A percentile compares a stretch with the other conserved stretches of the same genome.
phyloP scores from a whole-genome alignment of 2,113 vertebrate genomes.

The Elephas maximus region DNA sequence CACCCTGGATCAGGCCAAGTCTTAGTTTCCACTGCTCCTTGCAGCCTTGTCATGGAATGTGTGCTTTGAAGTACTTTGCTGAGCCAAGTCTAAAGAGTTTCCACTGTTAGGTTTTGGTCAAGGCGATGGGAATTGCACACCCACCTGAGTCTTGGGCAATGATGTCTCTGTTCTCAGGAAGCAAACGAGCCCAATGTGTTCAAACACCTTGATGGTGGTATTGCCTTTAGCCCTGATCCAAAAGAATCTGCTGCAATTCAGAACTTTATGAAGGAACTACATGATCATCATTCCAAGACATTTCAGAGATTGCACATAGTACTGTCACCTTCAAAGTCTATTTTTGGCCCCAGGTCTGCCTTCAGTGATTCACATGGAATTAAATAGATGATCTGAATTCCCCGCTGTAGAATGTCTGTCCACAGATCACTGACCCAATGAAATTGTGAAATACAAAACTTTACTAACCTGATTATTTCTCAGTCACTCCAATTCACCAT shows the following conservation, averaged over 20 bases:
- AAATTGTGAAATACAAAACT: not conserved
- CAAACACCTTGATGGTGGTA: not conserved
- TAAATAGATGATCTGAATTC: not conserved
- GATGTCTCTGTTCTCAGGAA: not conserved
- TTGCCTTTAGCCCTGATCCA: not conserved
- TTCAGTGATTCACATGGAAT: not conserved
- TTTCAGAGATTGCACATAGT: fast-evolving
- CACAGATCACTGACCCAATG: not conserved
- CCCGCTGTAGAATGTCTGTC: not conserved
- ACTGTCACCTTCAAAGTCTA: not conserved
- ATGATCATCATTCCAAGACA: not conserved
- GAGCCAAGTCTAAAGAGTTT: not conserved
- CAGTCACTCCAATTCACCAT: not conserved
- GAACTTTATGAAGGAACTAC: not conserved
- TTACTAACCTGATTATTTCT: not conserved
- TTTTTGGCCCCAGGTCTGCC: not conserved
- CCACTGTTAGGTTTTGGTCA: not conserved
- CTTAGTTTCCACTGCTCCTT: not conserved
- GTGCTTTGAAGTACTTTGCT: not conserved
- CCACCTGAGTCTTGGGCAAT: not conserved
- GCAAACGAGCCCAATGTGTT: not conserved
- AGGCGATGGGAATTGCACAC: not conserved
- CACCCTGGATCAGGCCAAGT: not conserved
- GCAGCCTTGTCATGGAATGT: not conserved
- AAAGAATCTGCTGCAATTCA: not conserved